Evolutionary conservation across 2,797 vertebrate genomes (phyloP).

Genomic region (Staurois parvus): DNA sequence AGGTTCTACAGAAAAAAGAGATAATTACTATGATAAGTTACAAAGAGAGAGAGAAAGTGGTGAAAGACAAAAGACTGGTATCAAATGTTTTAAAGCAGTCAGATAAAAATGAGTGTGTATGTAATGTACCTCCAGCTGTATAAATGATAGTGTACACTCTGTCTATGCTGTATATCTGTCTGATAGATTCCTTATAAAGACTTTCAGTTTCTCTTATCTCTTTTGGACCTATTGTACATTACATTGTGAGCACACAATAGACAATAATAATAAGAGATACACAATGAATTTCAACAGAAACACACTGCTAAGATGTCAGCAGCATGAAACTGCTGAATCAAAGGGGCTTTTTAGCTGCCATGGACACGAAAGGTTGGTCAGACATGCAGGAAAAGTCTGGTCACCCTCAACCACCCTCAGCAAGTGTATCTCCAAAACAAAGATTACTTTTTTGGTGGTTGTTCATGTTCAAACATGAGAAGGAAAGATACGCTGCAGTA

Average conservation of each 20-base stretch:
- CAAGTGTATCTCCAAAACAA: too few relatives aligned
- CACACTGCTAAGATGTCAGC: neutral
- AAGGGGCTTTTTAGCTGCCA: neutral
- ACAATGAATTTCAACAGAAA: neutral
- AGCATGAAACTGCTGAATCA: neutral
- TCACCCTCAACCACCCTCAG: too few relatives aligned
- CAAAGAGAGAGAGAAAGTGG: neutral
- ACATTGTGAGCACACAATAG: constrained; percentile 1
- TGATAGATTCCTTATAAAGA: neutral
- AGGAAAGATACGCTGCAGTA: too few relatives aligned
- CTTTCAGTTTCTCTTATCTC: constrained; percentile 11
- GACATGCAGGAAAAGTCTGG: too few relatives aligned
- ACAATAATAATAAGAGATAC: neutral
- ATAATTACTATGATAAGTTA: constrained; percentile 48
- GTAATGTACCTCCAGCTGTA: constrained; percentile 20
- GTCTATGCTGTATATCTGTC: neutral
- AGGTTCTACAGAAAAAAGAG: constrained; percentile 11
- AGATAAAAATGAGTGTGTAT: constrained; percentile 9
- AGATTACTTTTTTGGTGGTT: too few relatives aligned
- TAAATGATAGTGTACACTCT: constrained; percentile 1
- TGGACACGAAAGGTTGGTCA: too few relatives aligned
- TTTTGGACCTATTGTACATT: neutral
- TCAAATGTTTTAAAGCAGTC: constrained; percentile 20
- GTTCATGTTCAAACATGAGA: too few relatives aligned
- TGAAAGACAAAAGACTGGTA: constrained; percentile 40